These are phyloP conservation scores for Yponomeuta malinellus DNA, from an alignment of 2,888 invertebrate genomes.

Conservation along the genomic window DNA sequence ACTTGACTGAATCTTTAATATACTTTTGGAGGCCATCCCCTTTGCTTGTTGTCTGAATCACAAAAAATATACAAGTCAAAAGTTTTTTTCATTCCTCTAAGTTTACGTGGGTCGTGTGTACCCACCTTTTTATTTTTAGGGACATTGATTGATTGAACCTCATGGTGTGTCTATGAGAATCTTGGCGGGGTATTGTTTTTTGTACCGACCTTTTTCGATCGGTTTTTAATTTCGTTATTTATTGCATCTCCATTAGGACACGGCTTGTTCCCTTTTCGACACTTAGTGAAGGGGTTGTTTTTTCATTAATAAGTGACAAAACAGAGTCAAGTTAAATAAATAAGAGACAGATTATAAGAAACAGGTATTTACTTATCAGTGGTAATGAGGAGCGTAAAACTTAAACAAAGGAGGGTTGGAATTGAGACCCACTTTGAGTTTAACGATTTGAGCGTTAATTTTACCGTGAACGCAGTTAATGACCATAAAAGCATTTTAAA, in stretches of 20 bases:
- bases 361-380: background rate
- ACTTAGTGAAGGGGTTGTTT: slow-evolving; percentile 22
- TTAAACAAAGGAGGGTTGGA: background rate
- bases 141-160: slow-evolving; percentile 74
- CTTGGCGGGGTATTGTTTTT: slow-evolving; percentile 63
- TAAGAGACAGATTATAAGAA: background rate
- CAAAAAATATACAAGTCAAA: slow-evolving; percentile 55
- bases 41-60: slow-evolving; percentile 40
- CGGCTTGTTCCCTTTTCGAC: slow-evolving; percentile 35
- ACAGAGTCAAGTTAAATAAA: background rate
- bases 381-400: background rate
- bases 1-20: slow-evolving; percentile 42
- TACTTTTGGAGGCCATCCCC: slow-evolving; percentile 52
- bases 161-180: slow-evolving; percentile 66
- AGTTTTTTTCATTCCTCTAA: slow-evolving; percentile 56
- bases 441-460: background rate
- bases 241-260: slow-evolving; percentile 69
- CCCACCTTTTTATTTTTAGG: slow-evolving; percentile 65
- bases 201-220: slow-evolving; percentile 41
- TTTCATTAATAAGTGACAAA: slow-evolving; percentile 14
- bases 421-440: background rate
- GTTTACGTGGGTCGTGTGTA: slow-evolving; percentile 68
- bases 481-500: slow-evolving; percentile 29
- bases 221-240: slow-evolving; percentile 45
- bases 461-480: slow-evolving; percentile 23